Percentiles rank a stretch among this genome's conserved stretches.
Conservation (phyloP, 2,797 vertebrate species). For the Coluber constrictor region DNA sequence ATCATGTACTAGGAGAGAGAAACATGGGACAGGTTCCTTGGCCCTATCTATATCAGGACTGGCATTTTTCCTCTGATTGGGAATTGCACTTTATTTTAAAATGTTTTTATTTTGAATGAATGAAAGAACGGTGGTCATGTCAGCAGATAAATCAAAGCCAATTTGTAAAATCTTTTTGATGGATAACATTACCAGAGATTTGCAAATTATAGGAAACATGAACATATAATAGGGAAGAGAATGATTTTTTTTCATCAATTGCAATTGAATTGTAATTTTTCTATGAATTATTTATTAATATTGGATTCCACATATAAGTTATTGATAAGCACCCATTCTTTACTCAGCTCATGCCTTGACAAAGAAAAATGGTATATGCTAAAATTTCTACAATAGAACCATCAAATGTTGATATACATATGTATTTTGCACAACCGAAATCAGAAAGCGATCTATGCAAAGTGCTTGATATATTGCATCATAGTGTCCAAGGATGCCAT, state of each 20-base stretch:
- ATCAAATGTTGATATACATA: not conserved
- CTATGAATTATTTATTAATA: not conserved
- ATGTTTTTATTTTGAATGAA: not conserved
- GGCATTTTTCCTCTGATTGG: not conserved
- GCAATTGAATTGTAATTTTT: not conserved
- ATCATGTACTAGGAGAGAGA: not conserved
- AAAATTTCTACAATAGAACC: not conserved
- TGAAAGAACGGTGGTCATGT: not conserved
- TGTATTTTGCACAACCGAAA: not conserved
- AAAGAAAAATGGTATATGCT: not conserved
- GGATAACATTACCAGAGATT: not conserved
- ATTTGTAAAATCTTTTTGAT: not conserved
- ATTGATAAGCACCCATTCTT: no score
- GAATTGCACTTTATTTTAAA: not conserved
- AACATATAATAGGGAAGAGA: not conserved
- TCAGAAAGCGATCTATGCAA: not conserved
- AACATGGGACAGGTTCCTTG: not conserved
- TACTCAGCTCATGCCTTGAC: no score
- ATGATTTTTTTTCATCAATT: not conserved
- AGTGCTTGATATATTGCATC: not conserved
- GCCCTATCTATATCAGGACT: not conserved
- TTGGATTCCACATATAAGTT: not conserved
- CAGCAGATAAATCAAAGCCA: not conserved
- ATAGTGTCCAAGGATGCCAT: not conserved
- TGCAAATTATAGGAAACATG: not conserved